Base-by-base conservation (phyloP, 2,888 invertebrate species). In the Teinopalpus imperialis region DNA sequence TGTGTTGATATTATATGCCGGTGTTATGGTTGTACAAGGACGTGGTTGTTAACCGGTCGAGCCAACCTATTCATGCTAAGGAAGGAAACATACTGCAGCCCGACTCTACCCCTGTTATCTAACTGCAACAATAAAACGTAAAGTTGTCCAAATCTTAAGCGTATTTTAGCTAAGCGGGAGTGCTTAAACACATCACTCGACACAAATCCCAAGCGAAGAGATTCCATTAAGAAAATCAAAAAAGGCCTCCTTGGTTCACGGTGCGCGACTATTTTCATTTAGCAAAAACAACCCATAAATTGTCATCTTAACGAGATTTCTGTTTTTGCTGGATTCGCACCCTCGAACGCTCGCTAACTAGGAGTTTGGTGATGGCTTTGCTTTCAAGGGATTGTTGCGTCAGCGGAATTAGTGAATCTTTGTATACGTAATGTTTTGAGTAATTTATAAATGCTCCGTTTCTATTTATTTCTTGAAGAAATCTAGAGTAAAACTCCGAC, bases 251-350 rank as follows among this genome's bases (percentile, higher is more conserved):
- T 76, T 74, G 74, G 75, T 82, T 82, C 85, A 77, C 74, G 78
- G 77, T 69, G 66, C 72, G 73, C 78, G 81, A 88, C 85, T 86
- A 86, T 87, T 87, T 87, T 88, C 87, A 88, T 87, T 88, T 87
- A 88, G 87, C 86, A 88, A 88, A 88, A 88, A 87, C 88, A 88
- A 83, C 76, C 88, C 86, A 88, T 88, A 88, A 88, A 88, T 88
- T 88, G 88, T 87, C 88, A 88, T 87, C 87, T 85, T 86, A 87
- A 88, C 86, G 81, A 88, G 83, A 86, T 88, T 86, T 86, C 77
- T 82, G 86, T 85, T 87, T 87, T 86, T 83, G 85, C 80, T 75
- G 71, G 66, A 74, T 86, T 83, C 81, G 79, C 82, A 81, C 81
- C 79, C 82, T 69, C 63, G 64, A 70, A 69, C 69, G 72, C 72